Percentiles rank a stretch among this genome's conserved stretches.
phyloP scores from a whole-genome alignment of 2,113 vertebrate genomes.

The Lichenostomus cassidix region DNA sequence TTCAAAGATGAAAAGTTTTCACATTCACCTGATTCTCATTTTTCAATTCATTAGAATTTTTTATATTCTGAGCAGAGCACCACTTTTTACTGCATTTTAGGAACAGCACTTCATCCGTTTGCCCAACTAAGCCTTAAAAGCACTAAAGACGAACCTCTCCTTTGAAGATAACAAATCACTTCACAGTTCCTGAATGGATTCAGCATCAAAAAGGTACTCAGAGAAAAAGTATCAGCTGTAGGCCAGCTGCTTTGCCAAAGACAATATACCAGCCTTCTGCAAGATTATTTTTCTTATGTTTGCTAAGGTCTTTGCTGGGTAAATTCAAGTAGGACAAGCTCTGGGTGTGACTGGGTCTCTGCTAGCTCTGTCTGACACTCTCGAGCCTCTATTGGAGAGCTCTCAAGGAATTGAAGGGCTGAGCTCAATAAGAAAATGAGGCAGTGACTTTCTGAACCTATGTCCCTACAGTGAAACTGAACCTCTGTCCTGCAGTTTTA shows the following conservation, averaged over 20 bases:
- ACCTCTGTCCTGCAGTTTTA: background rate
- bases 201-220: slow-evolving; percentile 26
- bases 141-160: background rate
- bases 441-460: background rate
- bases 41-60: slow-evolving; percentile 19
- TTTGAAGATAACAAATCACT: slow-evolving; percentile 61
- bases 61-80: background rate
- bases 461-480: background rate
- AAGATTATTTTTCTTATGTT: background rate
- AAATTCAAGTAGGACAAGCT: background rate
- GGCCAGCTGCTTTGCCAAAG: slow-evolving; percentile 36
- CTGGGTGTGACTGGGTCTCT: background rate
- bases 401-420: background rate
- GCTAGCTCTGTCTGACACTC: background rate
- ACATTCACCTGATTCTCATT: slow-evolving; percentile 22
- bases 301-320: background rate
- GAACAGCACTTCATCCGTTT: slow-evolving; percentile 10
- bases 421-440: background rate
- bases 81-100: background rate
- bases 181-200: slow-evolving; percentile 6
- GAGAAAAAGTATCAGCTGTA: slow-evolving; percentile 30
- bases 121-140: slow-evolving; percentile 26
- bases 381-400: rapidly evolving
- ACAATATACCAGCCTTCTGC: background rate
- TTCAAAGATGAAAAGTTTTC: slow-evolving; percentile 9